Percentiles rank a stretch among this genome's conserved stretches.
These are phyloP conservation scores for Stratiolaelaps scimitus DNA, from an alignment of 1,140 invertebrate genomes.

Conservation along the genomic window DNA sequence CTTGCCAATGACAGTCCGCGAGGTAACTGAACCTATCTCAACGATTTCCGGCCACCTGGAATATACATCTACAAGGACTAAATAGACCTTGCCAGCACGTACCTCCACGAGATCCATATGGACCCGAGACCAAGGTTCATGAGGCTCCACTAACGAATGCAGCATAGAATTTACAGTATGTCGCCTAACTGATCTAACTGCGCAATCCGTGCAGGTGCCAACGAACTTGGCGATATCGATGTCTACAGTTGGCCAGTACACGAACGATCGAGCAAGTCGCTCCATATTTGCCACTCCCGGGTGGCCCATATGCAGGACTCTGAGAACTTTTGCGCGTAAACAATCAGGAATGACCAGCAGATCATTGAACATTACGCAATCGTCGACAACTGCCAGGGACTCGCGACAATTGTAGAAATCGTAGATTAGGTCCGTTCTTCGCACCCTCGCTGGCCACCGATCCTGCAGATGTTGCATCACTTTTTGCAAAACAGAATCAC, in stretches of 20 bases:
- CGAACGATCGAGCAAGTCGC: conserved; percentile 36
- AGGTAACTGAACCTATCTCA: conserved; percentile 24
- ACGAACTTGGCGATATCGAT: conserved; percentile 39
- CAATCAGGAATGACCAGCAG: conserved; percentile 36
- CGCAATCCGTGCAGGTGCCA: conserved; percentile 43
- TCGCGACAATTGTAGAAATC: neutral
- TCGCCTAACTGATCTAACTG: conserved; percentile 9
- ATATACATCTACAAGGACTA: conserved; percentile 43
- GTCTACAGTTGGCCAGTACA: conserved; percentile 41
- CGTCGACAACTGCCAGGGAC: neutral
- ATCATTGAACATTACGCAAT: conserved; percentile 4
- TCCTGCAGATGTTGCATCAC: too few species aligned
- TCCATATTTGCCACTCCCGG: conserved; percentile 39
- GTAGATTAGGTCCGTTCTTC: too few species aligned
- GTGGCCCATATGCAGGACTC: conserved; percentile 38
- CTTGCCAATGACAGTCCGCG: conserved; percentile 27
- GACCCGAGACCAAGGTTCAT: conserved; percentile 37
- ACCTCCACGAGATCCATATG: conserved; percentile 43
- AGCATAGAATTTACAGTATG: conserved; percentile 33
- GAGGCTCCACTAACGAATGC: conserved; percentile 33
- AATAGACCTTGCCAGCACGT: conserved; percentile 37
- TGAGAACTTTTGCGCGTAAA: conserved; percentile 34
- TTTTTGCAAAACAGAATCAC: too few species aligned
- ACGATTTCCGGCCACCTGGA: conserved; percentile 46
- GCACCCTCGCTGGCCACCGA: too few species aligned